These are phyloP conservation scores for Pituophis catenifer DNA, from an alignment of 2,113 vertebrate genomes.

Conservation along the genomic window DNA sequence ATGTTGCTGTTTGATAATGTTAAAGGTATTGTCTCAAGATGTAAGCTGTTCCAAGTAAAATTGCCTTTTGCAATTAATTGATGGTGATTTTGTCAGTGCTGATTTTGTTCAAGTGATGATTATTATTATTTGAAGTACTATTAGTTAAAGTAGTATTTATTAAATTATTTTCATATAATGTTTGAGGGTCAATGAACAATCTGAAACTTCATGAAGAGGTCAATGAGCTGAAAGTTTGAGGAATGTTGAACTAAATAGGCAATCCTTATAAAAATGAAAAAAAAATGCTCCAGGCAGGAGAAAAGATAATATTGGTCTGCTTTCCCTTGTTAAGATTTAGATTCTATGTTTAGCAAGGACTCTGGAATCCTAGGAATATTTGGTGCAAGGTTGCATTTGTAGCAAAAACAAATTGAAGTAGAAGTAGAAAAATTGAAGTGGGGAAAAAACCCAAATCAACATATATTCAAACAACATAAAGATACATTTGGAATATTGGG, in stretches of 20 bases:
- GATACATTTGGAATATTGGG: not conserved
- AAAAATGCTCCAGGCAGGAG: not conserved
- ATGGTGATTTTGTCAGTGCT: too few relatives aligned
- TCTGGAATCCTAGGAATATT: not conserved
- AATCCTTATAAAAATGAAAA: not conserved
- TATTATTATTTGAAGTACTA: not conserved
- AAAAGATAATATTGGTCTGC: not conserved
- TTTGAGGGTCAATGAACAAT: not conserved
- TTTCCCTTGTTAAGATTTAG: not conserved
- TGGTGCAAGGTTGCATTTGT: not conserved
- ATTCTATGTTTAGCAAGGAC: not conserved
- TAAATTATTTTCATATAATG: not conserved
- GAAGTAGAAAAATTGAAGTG: not conserved
- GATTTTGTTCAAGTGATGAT: too few relatives aligned
- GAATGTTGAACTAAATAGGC: not conserved
- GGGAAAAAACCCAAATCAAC: not conserved
- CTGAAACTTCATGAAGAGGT: not conserved
- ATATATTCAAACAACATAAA: not conserved
- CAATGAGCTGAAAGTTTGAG: not conserved
- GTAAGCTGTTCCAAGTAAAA: too few relatives aligned
- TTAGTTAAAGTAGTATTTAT: not conserved
- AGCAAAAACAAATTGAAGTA: not conserved
- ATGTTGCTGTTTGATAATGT: too few relatives aligned
- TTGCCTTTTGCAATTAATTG: too few relatives aligned
- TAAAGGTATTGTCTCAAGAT: too few relatives aligned